These are phyloP conservation scores for Alectura lathami DNA, from an alignment of 2,113 vertebrate genomes.

Conservation along the genomic window DNA sequence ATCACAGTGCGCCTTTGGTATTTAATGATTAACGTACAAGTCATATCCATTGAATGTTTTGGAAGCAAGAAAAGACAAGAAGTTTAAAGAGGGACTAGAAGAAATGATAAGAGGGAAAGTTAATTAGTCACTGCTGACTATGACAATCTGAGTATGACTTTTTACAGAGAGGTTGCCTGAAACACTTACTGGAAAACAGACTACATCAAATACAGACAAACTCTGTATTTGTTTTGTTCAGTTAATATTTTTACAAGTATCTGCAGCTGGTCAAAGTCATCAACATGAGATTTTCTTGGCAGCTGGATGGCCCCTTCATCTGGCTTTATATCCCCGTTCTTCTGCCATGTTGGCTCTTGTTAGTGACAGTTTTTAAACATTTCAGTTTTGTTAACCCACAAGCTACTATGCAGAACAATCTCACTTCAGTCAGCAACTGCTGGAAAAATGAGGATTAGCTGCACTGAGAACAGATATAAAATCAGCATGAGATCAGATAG, in stretches of 20 bases:
- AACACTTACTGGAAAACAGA: background rate
- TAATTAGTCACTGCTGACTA: background rate
- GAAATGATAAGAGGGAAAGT: background rate
- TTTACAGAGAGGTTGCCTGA: background rate
- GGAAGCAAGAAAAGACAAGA: background rate
- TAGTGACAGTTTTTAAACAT: background rate
- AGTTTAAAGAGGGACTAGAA: background rate
- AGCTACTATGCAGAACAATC: background rate
- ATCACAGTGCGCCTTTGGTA: background rate
- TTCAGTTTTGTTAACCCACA: background rate
- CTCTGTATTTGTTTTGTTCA: background rate
- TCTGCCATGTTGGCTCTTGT: background rate
- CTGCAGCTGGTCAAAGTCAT: background rate
- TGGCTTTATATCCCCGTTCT: background rate
- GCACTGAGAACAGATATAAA: background rate
- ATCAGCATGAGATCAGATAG: background rate
- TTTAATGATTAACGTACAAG: conserved; percentile 5
- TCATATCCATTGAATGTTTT: background rate
- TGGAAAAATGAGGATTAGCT: background rate
- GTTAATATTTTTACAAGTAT: background rate
- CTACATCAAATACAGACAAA: background rate
- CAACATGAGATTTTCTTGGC: background rate
- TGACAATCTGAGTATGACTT: background rate
- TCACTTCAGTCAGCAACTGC: background rate
- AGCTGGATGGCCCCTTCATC: background rate